phyloP scores from a whole-genome alignment of 2,797 vertebrate species.

The Diceros bicornis region DNA sequence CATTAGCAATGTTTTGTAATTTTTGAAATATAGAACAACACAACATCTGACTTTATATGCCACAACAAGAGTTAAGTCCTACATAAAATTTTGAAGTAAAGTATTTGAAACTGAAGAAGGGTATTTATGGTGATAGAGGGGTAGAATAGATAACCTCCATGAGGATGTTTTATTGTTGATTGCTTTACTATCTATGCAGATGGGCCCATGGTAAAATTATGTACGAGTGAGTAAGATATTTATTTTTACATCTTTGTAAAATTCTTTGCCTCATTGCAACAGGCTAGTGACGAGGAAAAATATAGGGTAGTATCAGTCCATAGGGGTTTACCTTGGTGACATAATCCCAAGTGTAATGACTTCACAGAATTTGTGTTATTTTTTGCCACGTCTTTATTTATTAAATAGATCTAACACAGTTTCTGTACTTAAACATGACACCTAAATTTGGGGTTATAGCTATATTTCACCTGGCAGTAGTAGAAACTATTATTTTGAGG shows the following conservation, averaged over 20 bases:
- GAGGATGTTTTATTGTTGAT: constrained; percentile 47
- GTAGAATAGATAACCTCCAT: not conserved
- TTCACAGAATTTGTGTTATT: constrained; percentile 62
- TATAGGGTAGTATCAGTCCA: not conserved
- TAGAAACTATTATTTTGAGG: constrained; percentile 69
- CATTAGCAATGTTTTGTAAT: constrained; percentile 37
- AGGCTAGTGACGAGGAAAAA: constrained; percentile 58
- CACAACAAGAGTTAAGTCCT: constrained; percentile 25
- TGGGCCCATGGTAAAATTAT: constrained; percentile 37
- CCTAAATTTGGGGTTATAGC: constrained; percentile 36
- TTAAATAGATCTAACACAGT: constrained; percentile 61
- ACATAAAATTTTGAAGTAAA: constrained; percentile 46
- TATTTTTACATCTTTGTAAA: constrained; percentile 64
- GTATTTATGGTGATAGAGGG: constrained; percentile 21
- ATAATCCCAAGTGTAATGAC: constrained; percentile 65
- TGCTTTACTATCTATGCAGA: constrained; percentile 50
- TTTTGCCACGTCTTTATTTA: constrained; percentile 67
- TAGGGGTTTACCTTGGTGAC: constrained; percentile 49
- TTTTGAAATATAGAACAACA: constrained; percentile 53
- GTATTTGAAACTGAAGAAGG: constrained; percentile 56
- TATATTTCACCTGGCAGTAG: constrained; percentile 50
- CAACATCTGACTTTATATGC: constrained; percentile 16
- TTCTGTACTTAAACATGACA: constrained; percentile 36
- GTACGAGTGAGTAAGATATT: constrained; percentile 16
- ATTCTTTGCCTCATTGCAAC: constrained; percentile 64